phyloP scores from a whole-genome alignment of 2,888 invertebrate genomes.

The Phorcus lineatus region DNA sequence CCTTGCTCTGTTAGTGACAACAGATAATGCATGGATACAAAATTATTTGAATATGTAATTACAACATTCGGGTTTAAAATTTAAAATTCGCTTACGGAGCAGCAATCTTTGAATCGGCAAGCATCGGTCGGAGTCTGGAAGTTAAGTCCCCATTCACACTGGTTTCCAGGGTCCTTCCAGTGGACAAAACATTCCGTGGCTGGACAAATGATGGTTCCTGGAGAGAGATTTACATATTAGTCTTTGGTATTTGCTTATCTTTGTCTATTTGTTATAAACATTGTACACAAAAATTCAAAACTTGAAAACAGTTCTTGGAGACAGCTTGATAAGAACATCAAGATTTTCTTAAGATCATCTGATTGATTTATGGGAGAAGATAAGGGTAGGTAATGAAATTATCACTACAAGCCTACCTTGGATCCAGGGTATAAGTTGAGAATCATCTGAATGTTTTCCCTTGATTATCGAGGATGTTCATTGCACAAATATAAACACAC shows the following conservation, averaged over 20 bases:
- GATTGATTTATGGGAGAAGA: no score
- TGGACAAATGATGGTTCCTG: slow-evolving; percentile 95
- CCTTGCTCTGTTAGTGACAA: not conserved
- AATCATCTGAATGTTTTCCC: no score
- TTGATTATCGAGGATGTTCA: no score
- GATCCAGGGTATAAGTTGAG: no score
- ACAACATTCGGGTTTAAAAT: not conserved
- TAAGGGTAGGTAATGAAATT: no score
- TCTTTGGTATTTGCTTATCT: not conserved
- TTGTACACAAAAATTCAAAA: no score
- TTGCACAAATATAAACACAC: no score
- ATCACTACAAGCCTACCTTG: no score
- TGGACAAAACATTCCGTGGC: slow-evolving; percentile 99
- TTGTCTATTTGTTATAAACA: not conserved
- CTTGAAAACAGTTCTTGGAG: no score
- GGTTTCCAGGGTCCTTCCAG: slow-evolving; percentile 90
- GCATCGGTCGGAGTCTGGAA: slow-evolving; percentile 98
- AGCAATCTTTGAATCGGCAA: slow-evolving; percentile 85
- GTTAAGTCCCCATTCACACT: slow-evolving; percentile 97
- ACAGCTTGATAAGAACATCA: no score
- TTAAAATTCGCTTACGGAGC: slow-evolving; percentile 67
- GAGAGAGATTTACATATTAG: slow-evolving; percentile 10
- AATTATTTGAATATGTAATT: not conserved
- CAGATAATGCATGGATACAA: not conserved
- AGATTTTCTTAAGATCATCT: no score